Base-by-base conservation (phyloP, 2,797 vertebrate genomes). In the Myotis daubentonii region DNA sequence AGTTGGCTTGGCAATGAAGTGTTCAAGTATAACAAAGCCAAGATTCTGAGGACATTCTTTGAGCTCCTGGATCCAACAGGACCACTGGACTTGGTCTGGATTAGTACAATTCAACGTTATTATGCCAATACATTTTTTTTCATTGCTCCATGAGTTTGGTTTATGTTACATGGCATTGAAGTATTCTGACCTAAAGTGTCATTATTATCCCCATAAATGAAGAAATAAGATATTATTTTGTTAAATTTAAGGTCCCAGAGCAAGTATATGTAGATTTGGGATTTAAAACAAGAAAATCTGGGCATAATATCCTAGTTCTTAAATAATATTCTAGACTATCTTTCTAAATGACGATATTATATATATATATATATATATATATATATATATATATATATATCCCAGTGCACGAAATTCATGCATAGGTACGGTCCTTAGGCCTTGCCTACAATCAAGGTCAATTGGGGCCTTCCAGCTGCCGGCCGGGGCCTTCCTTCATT, bases 211-310 rank as follows among this genome's bases (percentile, higher is more conserved):
- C 19, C 33, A 82, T n/a, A 76, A 91, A 76, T 82, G 15, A 91
- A 82, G 70, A 83, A 62, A 83, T 5, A 20, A 20, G 16, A 5
- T n/a, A 36, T 80, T 51, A 51, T 65, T 68, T 91, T 71, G 53
- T 87, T 62, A 87, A 28, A 71, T 38, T 86, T 62, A 86, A 80
- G 11, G 33, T 75, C 65, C 71, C n/a, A 70, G 8, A 71, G 16
- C 22, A 93, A 93, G 47, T 60, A 76, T 33, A 51, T 66, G 15
- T 85, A 78, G 33, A 91, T 53, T 51, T 53, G 16, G 47, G 9
- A 75, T 86, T 74, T 87, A 65, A 91, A 89, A 89, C 38, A 89
- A 44, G 41, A 53, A 94, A 81, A 13, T 28, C 16, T 66, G 10
- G 5, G 33, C 53, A 62, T 2, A 49, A 38, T 80, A 57, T 80